Percentiles rank a stretch among this genome's conserved stretches.
phyloP scores from a whole-genome alignment of 2,113 vertebrate species.

The Menidia beryllina region DNA sequence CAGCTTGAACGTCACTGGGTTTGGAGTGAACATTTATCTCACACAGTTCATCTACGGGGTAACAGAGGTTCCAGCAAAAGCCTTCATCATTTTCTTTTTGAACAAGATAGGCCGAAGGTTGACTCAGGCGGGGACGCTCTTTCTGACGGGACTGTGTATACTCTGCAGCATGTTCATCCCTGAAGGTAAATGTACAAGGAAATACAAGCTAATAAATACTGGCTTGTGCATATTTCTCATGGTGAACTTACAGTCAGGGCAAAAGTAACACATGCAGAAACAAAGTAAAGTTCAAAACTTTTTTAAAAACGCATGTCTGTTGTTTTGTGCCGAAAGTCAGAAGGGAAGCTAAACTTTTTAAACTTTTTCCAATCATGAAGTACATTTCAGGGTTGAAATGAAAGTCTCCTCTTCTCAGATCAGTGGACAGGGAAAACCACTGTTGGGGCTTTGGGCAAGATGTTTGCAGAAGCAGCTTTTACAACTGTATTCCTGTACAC shows the following conservation, averaged over 20 bases:
- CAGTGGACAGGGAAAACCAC: conserved; percentile 73
- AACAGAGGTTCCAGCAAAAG: conserved; percentile 79
- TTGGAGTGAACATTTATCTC: conserved; percentile 78
- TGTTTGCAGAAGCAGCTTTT: conserved; percentile 86
- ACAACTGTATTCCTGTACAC: conserved; percentile 85
- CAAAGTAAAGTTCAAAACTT: too few relatives aligned
- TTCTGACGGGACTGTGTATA: conserved; percentile 76
- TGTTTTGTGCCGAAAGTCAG: too few relatives aligned
- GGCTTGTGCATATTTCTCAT: too few relatives aligned
- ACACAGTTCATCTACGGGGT: conserved; percentile 81
- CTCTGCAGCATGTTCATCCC: conserved; percentile 74
- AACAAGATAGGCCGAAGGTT: conserved; percentile 68
- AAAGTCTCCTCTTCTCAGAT: rapidly evolving
- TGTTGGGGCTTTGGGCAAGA: conserved; percentile 82
- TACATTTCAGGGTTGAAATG: too few relatives aligned
- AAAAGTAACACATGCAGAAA: too few relatives aligned
- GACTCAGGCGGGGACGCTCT: conserved; percentile 58
- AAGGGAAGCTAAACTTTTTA: too few relatives aligned
- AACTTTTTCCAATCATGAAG: too few relatives aligned
- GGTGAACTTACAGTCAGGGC: too few relatives aligned
- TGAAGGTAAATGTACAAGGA: conserved; percentile 56
- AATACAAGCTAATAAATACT: neutral
- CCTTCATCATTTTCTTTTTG: conserved; percentile 62
- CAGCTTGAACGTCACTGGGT: conserved; percentile 78
- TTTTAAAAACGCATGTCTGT: too few relatives aligned